A percentile compares a stretch with the other conserved stretches of the same genome.
Evolutionary conservation across 2,113 vertebrate species (phyloP).

Genomic region (Syrrhaptes paradoxus): DNA sequence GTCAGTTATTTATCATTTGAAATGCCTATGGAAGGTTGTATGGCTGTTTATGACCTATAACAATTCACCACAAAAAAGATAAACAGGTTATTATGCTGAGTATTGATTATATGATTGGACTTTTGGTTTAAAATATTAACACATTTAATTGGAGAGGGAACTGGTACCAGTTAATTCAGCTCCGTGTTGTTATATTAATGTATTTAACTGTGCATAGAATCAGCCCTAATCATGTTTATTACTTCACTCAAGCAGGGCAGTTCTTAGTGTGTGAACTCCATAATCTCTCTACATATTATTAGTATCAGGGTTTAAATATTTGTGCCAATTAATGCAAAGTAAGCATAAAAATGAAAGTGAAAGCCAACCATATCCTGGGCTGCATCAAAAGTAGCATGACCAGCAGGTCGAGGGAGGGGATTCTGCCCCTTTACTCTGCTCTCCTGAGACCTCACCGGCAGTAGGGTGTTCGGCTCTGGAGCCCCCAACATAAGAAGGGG

Average conservation of each 20-base stretch:
- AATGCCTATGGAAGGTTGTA: neutral
- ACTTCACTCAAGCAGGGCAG: neutral
- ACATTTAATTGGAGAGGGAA: neutral
- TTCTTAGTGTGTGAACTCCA: neutral
- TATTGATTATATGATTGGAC: constrained; percentile 22
- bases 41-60: neutral
- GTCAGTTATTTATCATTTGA: neutral
- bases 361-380: no score
- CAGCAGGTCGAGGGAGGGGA: no score
- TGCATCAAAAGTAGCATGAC: no score
- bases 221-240: neutral
- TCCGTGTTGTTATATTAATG: neutral
- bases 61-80: neutral
- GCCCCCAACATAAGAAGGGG: no score
- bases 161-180: neutral
- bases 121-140: neutral
- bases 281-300: neutral
- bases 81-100: neutral
- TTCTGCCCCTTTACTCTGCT: no score
- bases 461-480: no score
- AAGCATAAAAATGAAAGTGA: neutral
- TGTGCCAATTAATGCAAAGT: neutral
- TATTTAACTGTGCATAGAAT: neutral
- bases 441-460: no score
- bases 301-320: neutral